These are phyloP conservation scores for Pristionchus fissidentatus DNA, from an alignment of 2,888 invertebrate species.

Conservation along the genomic window DNA sequence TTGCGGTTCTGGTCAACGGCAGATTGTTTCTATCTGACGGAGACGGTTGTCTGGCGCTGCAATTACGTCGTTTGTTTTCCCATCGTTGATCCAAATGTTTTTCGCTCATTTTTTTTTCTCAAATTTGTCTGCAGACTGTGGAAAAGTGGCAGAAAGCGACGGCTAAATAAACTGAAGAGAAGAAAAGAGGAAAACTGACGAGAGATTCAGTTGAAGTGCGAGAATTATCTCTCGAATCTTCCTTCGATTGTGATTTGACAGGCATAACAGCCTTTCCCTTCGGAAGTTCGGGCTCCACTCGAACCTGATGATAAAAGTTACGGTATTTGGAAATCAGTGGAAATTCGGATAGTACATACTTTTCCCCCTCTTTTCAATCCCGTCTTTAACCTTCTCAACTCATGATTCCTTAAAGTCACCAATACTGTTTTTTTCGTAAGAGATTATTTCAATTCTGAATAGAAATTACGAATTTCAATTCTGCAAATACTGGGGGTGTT, in stretches of 20 bases:
- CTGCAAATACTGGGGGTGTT: no score
- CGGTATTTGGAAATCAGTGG: no score
- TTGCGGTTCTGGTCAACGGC: not conserved
- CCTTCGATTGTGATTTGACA: no score
- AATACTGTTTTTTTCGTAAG: no score
- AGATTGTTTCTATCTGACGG: not conserved
- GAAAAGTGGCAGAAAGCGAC: not conserved
- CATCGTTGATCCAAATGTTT: not conserved
- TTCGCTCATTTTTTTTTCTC: not conserved
- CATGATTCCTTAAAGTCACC: no score
- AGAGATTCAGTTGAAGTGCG: conserved; percentile 17
- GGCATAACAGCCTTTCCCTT: not conserved
- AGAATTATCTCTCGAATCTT: not conserved
- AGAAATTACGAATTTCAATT: no score
- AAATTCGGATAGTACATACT: no score
- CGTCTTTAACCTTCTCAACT: no score
- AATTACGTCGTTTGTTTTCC: not conserved
- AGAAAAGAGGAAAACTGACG: conserved; percentile 16
- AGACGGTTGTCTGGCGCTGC: conserved; percentile 30
- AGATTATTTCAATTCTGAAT: no score
- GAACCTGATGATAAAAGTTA: conserved; percentile 5
- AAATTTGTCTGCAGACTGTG: not conserved
- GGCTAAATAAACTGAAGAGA: not conserved
- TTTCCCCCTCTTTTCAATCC: no score
- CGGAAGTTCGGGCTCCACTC: not conserved